Conservation (phyloP, 2,113 vertebrate genomes). For the Periophthalmodon schlosseri region DNA sequence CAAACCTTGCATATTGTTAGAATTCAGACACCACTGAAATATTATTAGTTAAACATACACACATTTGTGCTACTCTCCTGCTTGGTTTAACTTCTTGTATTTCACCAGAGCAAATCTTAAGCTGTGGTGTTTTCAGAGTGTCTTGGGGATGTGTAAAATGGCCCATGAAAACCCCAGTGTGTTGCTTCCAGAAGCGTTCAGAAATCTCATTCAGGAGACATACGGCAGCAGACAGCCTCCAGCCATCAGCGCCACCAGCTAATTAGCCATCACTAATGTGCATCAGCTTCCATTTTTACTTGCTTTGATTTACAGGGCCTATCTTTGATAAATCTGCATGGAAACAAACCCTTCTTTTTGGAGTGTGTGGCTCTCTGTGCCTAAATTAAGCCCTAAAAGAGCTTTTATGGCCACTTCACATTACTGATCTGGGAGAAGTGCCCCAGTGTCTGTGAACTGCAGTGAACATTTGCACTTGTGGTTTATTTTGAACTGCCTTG, state of each 20-base stretch:
- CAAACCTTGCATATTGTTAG: neutral
- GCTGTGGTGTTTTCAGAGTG: constrained; percentile 32
- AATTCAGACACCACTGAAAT: too few relatives aligned
- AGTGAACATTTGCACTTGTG: neutral
- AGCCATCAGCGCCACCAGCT: constrained; percentile 61
- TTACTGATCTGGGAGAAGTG: constrained; percentile 17
- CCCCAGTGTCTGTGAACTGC: neutral
- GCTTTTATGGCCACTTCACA: constrained; percentile 42
- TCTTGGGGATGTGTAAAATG: constrained; percentile 51
- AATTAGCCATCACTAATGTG: constrained; percentile 76
- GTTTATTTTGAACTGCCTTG: neutral
- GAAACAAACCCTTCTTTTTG: constrained; percentile 50
- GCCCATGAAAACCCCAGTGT: constrained; percentile 42
- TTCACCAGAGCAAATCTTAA: constrained; percentile 35
- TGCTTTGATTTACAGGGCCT: constrained; percentile 61
- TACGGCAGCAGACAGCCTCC: constrained; percentile 39
- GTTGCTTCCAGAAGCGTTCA: constrained; percentile 24
- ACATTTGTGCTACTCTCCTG: constrained; percentile 29
- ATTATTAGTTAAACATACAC: neutral
- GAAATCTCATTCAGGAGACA: constrained; percentile 30
- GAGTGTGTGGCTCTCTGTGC: constrained; percentile 30
- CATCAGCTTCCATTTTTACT: constrained; percentile 67
- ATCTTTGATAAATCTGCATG: constrained; percentile 55
- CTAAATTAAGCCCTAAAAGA: constrained; percentile 56
- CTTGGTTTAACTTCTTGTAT: constrained; percentile 22